phyloP scores from a whole-genome alignment of 2,888 invertebrate genomes.

The Chloroclysta siterata region DNA sequence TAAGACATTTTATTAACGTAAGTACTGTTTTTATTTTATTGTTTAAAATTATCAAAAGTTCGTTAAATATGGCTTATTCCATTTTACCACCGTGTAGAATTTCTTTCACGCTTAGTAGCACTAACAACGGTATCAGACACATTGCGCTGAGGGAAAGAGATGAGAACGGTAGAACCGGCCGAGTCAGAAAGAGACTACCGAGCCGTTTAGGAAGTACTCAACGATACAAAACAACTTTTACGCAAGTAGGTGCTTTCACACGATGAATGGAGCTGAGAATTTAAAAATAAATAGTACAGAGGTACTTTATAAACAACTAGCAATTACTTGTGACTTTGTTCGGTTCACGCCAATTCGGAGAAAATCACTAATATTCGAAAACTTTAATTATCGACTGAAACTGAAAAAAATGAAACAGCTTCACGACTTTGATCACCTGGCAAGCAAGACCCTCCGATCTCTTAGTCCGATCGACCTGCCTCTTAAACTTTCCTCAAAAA shows the following conservation, averaged over 20 bases:
- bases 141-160: slow-evolving; percentile 46
- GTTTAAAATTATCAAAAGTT: neutral
- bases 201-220: slow-evolving; percentile 44
- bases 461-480: too few relatives aligned
- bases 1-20: too few relatives aligned
- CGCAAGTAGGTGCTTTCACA: slow-evolving; percentile 52
- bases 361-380: too few relatives aligned
- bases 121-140: slow-evolving; percentile 36
- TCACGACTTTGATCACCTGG: too few relatives aligned
- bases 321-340: too few relatives aligned
- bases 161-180: slow-evolving; percentile 12
- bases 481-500: too few relatives aligned
- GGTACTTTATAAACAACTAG: too few relatives aligned
- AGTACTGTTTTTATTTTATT: too few relatives aligned
- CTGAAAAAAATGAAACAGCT: too few relatives aligned
- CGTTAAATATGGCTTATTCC: slow-evolving; percentile 7
- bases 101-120: slow-evolving; percentile 26
- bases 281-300: slow-evolving; percentile 8
- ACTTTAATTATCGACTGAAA: too few relatives aligned
- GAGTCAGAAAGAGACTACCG: slow-evolving; percentile 40
- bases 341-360: too few relatives aligned
- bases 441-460: too few relatives aligned
- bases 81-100: slow-evolving; percentile 8
- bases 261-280: slow-evolving; percentile 24
- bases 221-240: slow-evolving; percentile 52